These are phyloP conservation scores for Palythoa caribaeorum DNA, from an alignment of 92 coral and sea anemone genomes.

Conservation along the genomic window DNA sequence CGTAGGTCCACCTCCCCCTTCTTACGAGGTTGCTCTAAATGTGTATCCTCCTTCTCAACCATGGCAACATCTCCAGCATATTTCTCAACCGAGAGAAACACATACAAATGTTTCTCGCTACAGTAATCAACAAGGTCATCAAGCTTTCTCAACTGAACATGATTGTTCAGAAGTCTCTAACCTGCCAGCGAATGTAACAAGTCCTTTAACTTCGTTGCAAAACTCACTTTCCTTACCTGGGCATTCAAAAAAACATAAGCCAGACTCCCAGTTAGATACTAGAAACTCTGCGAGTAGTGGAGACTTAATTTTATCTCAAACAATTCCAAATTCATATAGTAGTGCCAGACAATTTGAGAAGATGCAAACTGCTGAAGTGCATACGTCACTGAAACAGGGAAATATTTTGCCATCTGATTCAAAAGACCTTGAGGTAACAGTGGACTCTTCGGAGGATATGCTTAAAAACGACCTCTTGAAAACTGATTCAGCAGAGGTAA, in stretches of 20 bases:
- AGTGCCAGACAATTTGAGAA: not conserved
- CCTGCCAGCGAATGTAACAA: not conserved
- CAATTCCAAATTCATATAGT: not conserved
- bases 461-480: not conserved
- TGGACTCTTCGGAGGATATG: not conserved
- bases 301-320: not conserved
- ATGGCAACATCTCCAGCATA: conserved; percentile 39
- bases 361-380: not conserved
- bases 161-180: not conserved
- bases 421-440: not conserved
- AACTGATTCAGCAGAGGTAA: not conserved
- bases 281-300: not conserved
- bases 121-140: not conserved
- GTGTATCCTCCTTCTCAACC: conserved; percentile 42
- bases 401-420: not conserved
- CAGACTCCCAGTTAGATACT: not conserved
- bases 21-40: conserved; percentile 35
- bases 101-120: not conserved
- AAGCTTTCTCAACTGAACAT: not conserved
- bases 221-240: not conserved
- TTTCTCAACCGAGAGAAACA: not conserved
- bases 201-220: not conserved
- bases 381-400: not conserved
- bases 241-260: not conserved
- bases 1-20: conserved; percentile 1